Percentiles rank a stretch among this genome's conserved stretches.
phyloP scores from a whole-genome alignment of 1,140 invertebrate species.

The Sweltsa coloradensis region DNA sequence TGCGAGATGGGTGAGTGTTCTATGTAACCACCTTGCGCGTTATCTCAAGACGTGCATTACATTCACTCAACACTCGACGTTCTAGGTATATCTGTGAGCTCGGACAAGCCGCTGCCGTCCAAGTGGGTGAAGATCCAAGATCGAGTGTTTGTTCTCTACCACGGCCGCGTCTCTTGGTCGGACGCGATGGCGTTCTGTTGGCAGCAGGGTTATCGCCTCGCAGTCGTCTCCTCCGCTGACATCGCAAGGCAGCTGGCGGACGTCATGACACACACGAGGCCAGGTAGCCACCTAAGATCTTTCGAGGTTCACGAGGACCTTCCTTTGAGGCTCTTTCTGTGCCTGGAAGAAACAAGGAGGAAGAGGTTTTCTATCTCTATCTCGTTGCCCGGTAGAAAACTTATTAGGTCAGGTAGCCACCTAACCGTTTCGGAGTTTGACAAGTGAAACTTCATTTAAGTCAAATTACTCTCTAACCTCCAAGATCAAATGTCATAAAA shows the following conservation, averaged over 20 bases:
- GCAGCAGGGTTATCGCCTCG: slow-evolving; percentile 18
- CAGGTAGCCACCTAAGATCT: slow-evolving; percentile 14
- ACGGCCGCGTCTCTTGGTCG: slow-evolving; percentile 20
- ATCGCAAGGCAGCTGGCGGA: slow-evolving; percentile 15
- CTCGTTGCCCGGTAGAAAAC: too few relatives aligned
- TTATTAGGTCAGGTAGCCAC: too few relatives aligned
- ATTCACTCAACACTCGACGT: too few relatives aligned
- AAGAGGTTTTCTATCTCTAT: too few relatives aligned
- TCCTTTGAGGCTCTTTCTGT: neutral
- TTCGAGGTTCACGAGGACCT: neutral
- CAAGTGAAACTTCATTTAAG: too few relatives aligned
- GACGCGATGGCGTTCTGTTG: slow-evolving; percentile 21
- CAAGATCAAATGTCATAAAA: too few relatives aligned
- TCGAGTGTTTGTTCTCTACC: slow-evolving; percentile 20
- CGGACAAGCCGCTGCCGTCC: slow-evolving; percentile 18
- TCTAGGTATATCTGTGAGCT: too few relatives aligned
- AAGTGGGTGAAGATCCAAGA: slow-evolving; percentile 20
- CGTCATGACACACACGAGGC: slow-evolving; percentile 22
- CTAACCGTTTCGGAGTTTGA: too few relatives aligned
- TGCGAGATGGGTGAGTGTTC: neutral
- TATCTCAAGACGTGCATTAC: too few relatives aligned
- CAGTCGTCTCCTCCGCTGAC: slow-evolving; percentile 18
- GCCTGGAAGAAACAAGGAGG: neutral
- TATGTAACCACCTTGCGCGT: too few relatives aligned
- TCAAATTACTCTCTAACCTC: too few relatives aligned